phyloP scores from a whole-genome alignment of 1,140 invertebrate species.

The Drosophila paulistorum region DNA sequence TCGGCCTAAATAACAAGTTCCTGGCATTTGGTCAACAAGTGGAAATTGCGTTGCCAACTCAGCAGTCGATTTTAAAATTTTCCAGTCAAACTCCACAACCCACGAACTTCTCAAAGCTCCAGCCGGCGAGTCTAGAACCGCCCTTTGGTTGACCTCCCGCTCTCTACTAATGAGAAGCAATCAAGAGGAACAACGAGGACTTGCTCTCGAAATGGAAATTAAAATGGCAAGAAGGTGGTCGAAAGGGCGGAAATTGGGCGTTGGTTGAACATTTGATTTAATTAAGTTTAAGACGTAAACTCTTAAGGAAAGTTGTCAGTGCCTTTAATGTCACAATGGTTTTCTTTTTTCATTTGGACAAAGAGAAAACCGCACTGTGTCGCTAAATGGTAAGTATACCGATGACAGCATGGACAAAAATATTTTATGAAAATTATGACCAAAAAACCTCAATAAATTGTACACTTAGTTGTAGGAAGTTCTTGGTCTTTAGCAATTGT shows the following conservation, averaged over 20 bases:
- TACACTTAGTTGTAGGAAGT: constrained; percentile 32
- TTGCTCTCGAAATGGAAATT: constrained; percentile 67
- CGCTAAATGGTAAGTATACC: no score
- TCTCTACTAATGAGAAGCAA: constrained; percentile 65
- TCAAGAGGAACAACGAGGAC: constrained; percentile 38
- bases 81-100: constrained; percentile 1
- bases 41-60: constrained; percentile 51
- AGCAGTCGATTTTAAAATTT: constrained; percentile 48
- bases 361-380: no score
- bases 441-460: constrained; percentile 39
- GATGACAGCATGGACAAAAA: constrained; percentile 37
- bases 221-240: constrained; percentile 47
- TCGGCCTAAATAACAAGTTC: constrained; percentile 71
- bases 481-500: constrained; percentile 22
- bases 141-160: neutral
- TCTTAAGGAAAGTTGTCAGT: constrained; percentile 15
- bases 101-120: neutral
- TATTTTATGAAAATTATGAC: constrained; percentile 27
- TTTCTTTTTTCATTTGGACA: neutral
- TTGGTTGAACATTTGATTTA: constrained; percentile 58
- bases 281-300: constrained; percentile 47
- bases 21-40: constrained; percentile 70
- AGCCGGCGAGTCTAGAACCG: neutral
- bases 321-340: constrained; percentile 23
- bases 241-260: constrained; percentile 38